Evolutionary conservation across 1,140 invertebrate genomes (phyloP), one percentile per base, ranked within the genome.

Genomic region (Aphelinus atriplicis): DNA sequence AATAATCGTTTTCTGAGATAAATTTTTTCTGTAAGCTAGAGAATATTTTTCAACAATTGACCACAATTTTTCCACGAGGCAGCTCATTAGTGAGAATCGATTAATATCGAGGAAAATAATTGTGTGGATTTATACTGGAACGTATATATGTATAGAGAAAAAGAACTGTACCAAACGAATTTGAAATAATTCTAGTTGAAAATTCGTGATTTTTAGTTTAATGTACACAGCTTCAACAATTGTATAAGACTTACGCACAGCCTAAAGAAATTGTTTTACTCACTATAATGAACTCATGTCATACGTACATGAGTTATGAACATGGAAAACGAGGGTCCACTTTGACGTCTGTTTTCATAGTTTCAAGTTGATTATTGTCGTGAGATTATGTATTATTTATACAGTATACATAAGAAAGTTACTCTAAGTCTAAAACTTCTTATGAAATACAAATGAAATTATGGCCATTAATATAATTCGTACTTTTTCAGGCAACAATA

Each of bases 311-410:
- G n/a, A 75, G 53, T 57, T 65, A 58, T 76, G 71, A 76, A 68
- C 74, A 76, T 71, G 71, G 68, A 76, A 76, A 71, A 66, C 61
- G 57, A 66, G 63, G 62, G 56, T 76, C 74, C 55, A 75, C 47
- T 71, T 65, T 64, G 43, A 71, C 61, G 51, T 76, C 7, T 71
- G 43, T 71, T 71, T 66, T 71, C 47, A 75, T 10, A 2, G 55
- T 5, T 51, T 70, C 26, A 26, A 26, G 26, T 26, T 26, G 26
- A 26, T 26, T 26, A 26, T 26, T 26, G 26, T 57, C 9, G 61
- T 48, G 73, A 75, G 67, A 75, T 75, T 70, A 58, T 58, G 51
- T 75, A 65, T 64, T 75, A 75, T 75, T 70, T 75, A 70, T 65
- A 58, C 45, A 60, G 46, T 1, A 3, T 58, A 65, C 43, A 51